These are phyloP conservation scores for Hedychridium roseum DNA, from an alignment of 2,888 invertebrate genomes.

Conservation along the genomic window DNA sequence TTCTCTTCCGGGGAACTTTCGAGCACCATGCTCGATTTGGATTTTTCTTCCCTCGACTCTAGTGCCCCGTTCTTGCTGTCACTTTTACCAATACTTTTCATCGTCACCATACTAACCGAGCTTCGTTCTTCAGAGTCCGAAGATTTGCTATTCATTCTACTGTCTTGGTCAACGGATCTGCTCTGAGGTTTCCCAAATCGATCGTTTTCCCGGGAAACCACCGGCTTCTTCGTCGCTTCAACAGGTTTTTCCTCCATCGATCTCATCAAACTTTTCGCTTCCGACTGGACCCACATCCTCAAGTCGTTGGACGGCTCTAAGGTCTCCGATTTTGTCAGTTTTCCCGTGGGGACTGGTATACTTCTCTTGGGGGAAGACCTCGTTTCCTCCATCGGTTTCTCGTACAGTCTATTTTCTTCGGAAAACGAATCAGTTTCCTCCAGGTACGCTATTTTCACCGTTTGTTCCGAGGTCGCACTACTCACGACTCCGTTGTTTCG, in stretches of 20 bases:
- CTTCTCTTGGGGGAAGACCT: conserved; percentile 64
- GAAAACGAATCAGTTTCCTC: conserved; percentile 60
- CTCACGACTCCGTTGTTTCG: not conserved
- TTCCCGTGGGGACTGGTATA: conserved; percentile 65
- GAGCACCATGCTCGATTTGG: conserved; percentile 9
- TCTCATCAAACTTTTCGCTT: conserved; percentile 42
- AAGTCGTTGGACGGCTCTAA: conserved; percentile 51
- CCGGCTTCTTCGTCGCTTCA: no score
- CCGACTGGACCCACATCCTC: conserved; percentile 54
- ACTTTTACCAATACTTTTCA: conserved; percentile 7
- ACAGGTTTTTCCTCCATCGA: conserved; percentile 19
- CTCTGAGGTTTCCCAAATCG: no score
- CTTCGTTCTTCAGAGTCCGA: conserved; percentile 16
- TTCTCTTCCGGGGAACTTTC: conserved; percentile 37
- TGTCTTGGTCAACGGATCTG: no score
- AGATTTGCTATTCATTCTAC: conserved; percentile 9
- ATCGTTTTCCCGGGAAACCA: no score
- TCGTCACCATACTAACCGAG: conserved; percentile 6
- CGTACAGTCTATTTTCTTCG: conserved; percentile 61
- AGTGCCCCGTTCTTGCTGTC: conserved; percentile 9
- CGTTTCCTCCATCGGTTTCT: conserved; percentile 65
- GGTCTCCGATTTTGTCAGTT: conserved; percentile 57
- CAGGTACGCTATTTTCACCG: conserved; percentile 56
- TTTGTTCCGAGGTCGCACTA: conserved; percentile 25
- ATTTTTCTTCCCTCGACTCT: conserved; percentile 12